A percentile compares a stretch with the other conserved stretches of the same genome.
These are phyloP conservation scores for Vipera ursinii DNA, from an alignment of 2,797 vertebrate genomes.

Conservation along the genomic window DNA sequence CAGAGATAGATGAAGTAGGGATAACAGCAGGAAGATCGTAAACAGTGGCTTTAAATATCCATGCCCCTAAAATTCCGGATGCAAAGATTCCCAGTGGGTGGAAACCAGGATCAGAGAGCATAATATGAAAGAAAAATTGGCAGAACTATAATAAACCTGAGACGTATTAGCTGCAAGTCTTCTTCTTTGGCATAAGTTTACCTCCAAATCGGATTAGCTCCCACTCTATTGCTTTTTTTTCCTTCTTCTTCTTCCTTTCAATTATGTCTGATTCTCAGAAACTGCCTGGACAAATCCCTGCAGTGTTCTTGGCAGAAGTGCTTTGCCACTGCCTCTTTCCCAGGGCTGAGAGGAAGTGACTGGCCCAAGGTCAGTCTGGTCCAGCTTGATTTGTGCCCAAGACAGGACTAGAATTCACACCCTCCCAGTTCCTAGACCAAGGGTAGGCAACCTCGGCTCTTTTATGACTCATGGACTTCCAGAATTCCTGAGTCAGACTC, in stretches of 20 bases:
- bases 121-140: not conserved
- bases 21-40: not conserved
- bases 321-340: too few relatives aligned
- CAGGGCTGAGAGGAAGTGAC: not conserved
- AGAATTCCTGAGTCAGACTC: too few relatives aligned
- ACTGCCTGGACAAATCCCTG: not conserved
- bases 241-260: not conserved
- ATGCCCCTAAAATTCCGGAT: not conserved
- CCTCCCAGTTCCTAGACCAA: not conserved
- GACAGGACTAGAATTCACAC: not conserved
- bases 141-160: not conserved
- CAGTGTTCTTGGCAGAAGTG: too few relatives aligned
- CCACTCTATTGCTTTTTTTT: not conserved
- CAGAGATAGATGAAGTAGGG: not conserved
- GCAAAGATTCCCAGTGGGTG: not conserved
- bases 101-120: not conserved
- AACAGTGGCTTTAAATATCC: not conserved
- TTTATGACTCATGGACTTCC: too few relatives aligned
- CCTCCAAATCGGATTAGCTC: not conserved
- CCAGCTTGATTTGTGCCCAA: not conserved
- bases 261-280: not conserved
- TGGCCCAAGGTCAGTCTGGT: not conserved
- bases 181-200: not conserved
- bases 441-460: too few relatives aligned
- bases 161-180: not conserved